A percentile compares a stretch with the other conserved stretches of the same genome.
These are phyloP conservation scores for Emydocephalus ijimae DNA, from an alignment of 2,113 vertebrate species.

Conservation along the genomic window DNA sequence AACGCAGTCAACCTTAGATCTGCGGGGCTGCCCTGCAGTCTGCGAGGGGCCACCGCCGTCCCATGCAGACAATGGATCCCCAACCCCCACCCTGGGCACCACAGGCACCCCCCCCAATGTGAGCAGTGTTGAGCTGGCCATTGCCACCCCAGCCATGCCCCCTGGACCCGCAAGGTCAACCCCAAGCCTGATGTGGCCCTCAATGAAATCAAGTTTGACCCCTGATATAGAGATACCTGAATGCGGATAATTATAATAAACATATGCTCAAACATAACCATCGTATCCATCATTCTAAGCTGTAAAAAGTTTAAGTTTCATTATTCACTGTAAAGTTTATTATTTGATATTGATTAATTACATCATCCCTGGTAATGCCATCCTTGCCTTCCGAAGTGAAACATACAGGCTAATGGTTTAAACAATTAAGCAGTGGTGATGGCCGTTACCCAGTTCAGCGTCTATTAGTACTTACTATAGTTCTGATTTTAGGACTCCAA, in stretches of 20 bases:
- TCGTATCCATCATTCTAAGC: neutral
- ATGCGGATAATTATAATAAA: neutral
- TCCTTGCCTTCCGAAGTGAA: neutral
- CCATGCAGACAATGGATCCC: no score
- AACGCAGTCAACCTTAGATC: no score
- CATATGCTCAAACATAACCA: neutral
- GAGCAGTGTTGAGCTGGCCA: no score
- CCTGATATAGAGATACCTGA: neutral
- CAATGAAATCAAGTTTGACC: no score
- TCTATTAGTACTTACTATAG: neutral
- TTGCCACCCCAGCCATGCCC: no score
- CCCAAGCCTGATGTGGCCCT: no score
- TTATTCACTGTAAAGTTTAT: neutral
- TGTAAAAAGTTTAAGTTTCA: neutral
- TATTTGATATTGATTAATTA: slow-evolving; percentile 11
- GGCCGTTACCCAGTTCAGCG: neutral
- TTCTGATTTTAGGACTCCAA: neutral
- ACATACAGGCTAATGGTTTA: neutral
- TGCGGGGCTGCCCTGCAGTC: no score
- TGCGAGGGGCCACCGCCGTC: no score
- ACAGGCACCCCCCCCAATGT: no score
- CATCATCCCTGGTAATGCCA: neutral
- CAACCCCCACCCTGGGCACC: no score
- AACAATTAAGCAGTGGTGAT: neutral
- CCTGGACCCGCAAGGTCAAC: no score